Evolutionary conservation across 2,888 invertebrate genomes (phyloP).

Genomic region (Girardia tigrina): DNA sequence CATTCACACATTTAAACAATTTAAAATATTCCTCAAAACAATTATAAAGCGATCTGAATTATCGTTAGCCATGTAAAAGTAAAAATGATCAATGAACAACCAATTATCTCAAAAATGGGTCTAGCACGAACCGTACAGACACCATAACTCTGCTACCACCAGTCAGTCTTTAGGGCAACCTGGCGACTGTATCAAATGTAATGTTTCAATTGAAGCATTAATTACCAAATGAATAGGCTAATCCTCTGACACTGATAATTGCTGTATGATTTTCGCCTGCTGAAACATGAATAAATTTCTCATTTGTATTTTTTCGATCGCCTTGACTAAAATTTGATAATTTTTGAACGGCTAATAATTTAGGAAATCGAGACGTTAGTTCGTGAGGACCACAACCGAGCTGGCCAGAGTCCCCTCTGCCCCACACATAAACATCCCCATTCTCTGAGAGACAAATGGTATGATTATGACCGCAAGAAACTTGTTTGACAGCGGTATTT

Average conservation of each 20-base stretch:
- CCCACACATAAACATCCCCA: conserved; percentile 17
- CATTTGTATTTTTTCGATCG: not conserved
- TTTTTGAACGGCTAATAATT: not conserved
- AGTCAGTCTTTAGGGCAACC: too few relatives aligned
- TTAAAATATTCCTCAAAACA: too few relatives aligned
- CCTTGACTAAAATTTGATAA: not conserved
- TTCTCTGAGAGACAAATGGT: not conserved
- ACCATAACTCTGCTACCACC: too few relatives aligned
- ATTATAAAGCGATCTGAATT: too few relatives aligned
- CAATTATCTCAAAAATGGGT: too few relatives aligned
- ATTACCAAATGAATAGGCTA: not conserved
- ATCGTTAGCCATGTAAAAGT: too few relatives aligned
- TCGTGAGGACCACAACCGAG: not conserved
- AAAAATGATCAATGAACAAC: too few relatives aligned
- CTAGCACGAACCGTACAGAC: too few relatives aligned
- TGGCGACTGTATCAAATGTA: too few relatives aligned
- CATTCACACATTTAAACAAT: too few relatives aligned
- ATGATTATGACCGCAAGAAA: not conserved
- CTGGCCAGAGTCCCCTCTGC: not conserved
- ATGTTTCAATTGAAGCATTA: too few relatives aligned
- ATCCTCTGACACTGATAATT: not conserved
- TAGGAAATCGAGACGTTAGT: not conserved
- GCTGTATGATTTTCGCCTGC: not conserved
- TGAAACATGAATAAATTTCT: not conserved
- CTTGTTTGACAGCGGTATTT: not conserved